Conservation (phyloP, 2,888 invertebrate species). For the Anodontia alba region DNA sequence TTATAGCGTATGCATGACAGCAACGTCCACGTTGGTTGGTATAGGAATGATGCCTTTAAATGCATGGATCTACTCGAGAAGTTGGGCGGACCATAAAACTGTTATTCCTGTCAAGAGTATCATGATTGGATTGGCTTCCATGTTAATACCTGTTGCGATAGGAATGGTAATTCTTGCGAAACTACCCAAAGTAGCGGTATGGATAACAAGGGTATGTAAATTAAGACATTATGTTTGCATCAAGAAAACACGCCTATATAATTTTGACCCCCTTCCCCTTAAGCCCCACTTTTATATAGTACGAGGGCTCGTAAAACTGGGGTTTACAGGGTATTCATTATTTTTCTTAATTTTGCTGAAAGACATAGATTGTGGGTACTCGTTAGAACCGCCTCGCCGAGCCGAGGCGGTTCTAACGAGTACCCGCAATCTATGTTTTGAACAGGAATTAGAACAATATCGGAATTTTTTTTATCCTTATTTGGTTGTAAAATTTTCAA, state of each 20-base stretch:
- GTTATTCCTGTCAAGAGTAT: constrained; percentile 31
- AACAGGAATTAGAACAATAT: too few relatives aligned
- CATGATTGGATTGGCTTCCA: constrained; percentile 16
- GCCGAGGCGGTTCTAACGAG: too few relatives aligned
- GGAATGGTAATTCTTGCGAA: constrained; percentile 34
- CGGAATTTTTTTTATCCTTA: constrained; percentile 41
- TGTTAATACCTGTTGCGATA: constrained; percentile 36
- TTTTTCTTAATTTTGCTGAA: too few relatives aligned
- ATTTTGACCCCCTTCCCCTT: too few relatives aligned
- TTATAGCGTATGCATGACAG: constrained; percentile 35
- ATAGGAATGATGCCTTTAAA: constrained; percentile 47
- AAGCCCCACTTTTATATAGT: too few relatives aligned
- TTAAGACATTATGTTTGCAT: background rate
- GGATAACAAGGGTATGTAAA: constrained; percentile 27
- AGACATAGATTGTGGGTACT: too few relatives aligned
- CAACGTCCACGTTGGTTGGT: constrained; percentile 26
- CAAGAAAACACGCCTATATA: too few relatives aligned
- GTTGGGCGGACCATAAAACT: constrained; percentile 23
- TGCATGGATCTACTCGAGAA: constrained; percentile 27
- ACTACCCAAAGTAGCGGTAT: constrained; percentile 16
- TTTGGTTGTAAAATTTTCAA: too few relatives aligned
- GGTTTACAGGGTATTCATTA: too few relatives aligned
- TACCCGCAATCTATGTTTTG: too few relatives aligned
- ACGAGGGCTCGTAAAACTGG: too few relatives aligned
- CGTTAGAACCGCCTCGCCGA: too few relatives aligned